These are phyloP conservation scores for Anniella stebbinsi DNA, from an alignment of 2,797 vertebrate species.

Conservation along the genomic window DNA sequence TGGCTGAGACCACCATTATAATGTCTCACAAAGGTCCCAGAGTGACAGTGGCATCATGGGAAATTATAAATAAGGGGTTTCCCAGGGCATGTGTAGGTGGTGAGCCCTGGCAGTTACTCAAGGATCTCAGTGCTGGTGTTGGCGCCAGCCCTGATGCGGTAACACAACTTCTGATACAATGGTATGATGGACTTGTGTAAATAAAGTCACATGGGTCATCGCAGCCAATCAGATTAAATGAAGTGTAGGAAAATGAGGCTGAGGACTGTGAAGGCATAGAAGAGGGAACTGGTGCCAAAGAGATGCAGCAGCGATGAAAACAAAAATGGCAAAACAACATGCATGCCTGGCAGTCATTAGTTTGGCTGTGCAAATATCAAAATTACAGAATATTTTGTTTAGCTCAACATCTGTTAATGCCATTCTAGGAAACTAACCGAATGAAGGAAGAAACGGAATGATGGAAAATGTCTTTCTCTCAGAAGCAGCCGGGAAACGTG, in stretches of 20 bases:
- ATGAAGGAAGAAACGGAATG: not conserved
- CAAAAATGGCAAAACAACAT: not conserved
- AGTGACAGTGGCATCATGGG: not conserved
- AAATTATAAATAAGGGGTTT: not conserved
- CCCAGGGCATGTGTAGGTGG: not conserved
- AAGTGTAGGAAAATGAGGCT: not conserved
- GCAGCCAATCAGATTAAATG: not conserved
- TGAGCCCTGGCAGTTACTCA: not conserved
- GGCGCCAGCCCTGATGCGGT: not conserved
- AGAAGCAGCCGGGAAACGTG: not conserved
- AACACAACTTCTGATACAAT: not conserved
- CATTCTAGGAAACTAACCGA: slow-evolving; percentile 17
- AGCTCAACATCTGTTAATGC: not conserved
- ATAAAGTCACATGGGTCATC: not conserved
- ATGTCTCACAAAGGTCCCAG: not conserved
- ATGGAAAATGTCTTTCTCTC: not conserved
- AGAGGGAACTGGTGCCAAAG: not conserved
- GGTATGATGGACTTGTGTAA: not conserved
- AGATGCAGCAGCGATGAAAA: not conserved
- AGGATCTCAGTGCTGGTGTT: not conserved
- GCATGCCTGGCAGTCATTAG: not conserved
- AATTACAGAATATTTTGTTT: not conserved
- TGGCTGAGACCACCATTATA: not conserved
- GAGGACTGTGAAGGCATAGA: not conserved
- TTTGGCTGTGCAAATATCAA: not conserved